Base-by-base conservation (phyloP, 1,140 invertebrate species). In the Eufriesea mexicana region DNA sequence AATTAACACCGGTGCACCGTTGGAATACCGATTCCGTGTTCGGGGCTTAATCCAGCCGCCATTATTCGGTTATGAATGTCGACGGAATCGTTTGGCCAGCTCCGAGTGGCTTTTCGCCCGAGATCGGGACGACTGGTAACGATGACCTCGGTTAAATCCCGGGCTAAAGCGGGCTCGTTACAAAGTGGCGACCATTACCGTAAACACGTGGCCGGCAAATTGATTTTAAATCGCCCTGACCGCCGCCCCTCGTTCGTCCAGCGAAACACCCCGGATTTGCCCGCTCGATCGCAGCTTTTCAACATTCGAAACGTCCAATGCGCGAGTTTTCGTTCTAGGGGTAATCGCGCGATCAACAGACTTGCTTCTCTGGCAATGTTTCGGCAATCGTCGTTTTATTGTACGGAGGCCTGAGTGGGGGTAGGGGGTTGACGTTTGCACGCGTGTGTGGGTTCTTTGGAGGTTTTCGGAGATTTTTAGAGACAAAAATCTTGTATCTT, bases 51-150 rank as follows among this genome's bases (percentile, higher is more conserved):
- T 74, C 72, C 72, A 47, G 72, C 20, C 28, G 47, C 35, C 57
- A 20, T 74, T 66, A 85, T 81, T 47, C 35, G 82, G 86, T 90
- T 90, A 91, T 92, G 86, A 91, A 91, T 89, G 88, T 89, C 88
- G 87, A 91, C 90, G 90, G 81, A 84, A 91, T 85, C 85, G 87
- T 91, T 88, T n/a, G 42, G 20, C 57, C 20, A 25, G 51, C n/a
- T 90, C 89, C 64, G 12, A 57, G 55, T 25, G 54, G 64, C 54
- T 79, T 79, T 78, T 70, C 76, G 66, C 23, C 49, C 59, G 70
- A 67, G 49, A 81, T 64, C 28, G 79, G 25, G 55, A 61, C 70
- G 66, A 55, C 12, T 80, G 68, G 68, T 62, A 66, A 55, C 68
- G 47, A 61, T 28, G 55, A 14, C 16, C 45, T 20, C 68, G 84